These are phyloP conservation scores for Synergus gifuensis DNA, from an alignment of 2,888 invertebrate species.

Conservation along the genomic window DNA sequence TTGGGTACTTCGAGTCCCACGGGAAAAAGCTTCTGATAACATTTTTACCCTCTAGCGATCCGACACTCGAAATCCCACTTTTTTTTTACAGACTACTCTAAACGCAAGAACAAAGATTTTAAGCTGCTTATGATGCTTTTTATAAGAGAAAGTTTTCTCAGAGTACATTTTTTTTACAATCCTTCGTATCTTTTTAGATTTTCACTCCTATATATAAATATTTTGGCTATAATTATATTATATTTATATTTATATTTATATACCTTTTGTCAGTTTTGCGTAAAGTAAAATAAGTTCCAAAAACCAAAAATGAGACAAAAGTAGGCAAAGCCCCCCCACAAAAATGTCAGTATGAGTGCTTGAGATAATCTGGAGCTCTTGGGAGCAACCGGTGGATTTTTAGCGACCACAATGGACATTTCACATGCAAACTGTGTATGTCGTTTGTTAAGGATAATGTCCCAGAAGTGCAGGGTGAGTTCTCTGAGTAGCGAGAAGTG, in stretches of 20 bases:
- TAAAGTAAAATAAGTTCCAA: neutral
- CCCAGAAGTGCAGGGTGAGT: conserved; percentile 49
- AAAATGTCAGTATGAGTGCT: neutral
- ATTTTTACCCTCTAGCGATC: conserved; percentile 50
- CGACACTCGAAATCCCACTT: conserved; percentile 16
- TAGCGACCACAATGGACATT: conserved; percentile 53
- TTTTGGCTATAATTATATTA: no score
- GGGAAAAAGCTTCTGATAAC: conserved; percentile 55
- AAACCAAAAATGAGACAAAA: neutral
- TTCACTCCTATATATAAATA: no score
- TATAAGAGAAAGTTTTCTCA: conserved; percentile 4
- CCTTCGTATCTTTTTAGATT: no score
- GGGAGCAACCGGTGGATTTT: conserved; percentile 48
- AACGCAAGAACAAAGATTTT: conserved; percentile 16
- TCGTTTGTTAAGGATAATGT: conserved; percentile 64
- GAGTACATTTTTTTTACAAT: no score
- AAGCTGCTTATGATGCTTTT: conserved; percentile 14
- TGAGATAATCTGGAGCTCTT: conserved; percentile 14
- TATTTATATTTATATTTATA: no score
- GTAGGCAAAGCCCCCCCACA: neutral
- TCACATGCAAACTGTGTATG: conserved; percentile 62
- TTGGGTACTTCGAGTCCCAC: conserved; percentile 53
- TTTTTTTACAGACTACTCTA: neutral
- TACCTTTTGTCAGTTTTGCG: no score
- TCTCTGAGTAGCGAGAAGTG: conserved; percentile 47